phyloP scores from a whole-genome alignment of 2,113 vertebrate genomes.

The Ctenodactylus gundi region DNA sequence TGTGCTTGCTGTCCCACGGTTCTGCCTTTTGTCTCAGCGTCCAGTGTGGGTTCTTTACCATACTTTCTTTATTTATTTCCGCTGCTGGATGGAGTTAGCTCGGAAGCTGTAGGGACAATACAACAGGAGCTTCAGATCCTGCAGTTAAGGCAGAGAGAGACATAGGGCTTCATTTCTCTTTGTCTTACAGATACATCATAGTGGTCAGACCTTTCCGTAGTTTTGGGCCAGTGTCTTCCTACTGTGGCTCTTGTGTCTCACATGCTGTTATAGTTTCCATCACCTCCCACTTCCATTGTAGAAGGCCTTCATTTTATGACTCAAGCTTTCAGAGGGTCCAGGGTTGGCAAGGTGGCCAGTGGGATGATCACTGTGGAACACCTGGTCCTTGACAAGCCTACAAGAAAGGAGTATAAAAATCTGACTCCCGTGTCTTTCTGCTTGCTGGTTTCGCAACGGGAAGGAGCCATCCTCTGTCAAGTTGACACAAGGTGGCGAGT shows the following conservation, averaged over 20 bases:
- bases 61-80: neutral
- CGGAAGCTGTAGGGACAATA: neutral
- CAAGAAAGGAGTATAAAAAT: neutral
- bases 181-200: neutral
- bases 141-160: neutral
- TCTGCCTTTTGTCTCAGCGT: neutral
- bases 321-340: neutral
- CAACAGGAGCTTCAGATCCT: neutral
- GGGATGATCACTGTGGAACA: neutral
- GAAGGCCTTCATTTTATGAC: neutral
- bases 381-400: neutral
- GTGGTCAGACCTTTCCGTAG: neutral
- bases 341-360: neutral
- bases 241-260: no score
- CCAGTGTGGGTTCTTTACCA: neutral
- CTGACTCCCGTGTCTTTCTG: neutral
- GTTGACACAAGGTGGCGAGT: neutral
- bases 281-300: neutral
- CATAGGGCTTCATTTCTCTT: neutral
- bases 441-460: neutral
- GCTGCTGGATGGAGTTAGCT: neutral
- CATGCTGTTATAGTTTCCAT: neutral
- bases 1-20: neutral
- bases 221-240: neutral
- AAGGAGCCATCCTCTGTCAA: neutral